Conservation (phyloP, 2,113 vertebrate species). For the Saccopteryx leptura region DNA sequence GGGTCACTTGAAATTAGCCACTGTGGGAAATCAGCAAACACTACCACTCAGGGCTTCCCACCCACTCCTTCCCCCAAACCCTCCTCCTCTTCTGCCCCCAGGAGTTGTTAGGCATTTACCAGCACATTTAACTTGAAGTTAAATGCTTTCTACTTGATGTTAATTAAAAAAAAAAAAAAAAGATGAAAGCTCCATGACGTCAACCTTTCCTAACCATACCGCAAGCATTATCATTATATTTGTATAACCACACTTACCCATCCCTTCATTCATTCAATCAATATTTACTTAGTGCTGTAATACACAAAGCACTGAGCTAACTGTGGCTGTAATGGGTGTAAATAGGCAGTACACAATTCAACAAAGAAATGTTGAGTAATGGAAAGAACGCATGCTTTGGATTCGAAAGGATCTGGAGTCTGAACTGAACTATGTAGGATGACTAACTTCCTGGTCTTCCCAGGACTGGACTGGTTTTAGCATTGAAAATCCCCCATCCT, state of each 20-base stretch:
- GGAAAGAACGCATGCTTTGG: not conserved
- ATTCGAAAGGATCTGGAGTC: not conserved
- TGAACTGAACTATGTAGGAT: not conserved
- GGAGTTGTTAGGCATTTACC: not conserved
- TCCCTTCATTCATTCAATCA: not conserved
- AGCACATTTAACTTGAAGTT: not conserved
- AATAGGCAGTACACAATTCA: not conserved
- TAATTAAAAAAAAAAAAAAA: not conserved
- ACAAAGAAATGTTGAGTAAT: not conserved
- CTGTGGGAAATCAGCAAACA: not conserved
- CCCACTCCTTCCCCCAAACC: not conserved
- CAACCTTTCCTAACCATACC: not conserved
- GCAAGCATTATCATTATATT: not conserved
- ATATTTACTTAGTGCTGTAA: not conserved
- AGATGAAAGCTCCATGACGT: not conserved
- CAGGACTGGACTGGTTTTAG: not conserved
- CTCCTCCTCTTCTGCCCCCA: not conserved
- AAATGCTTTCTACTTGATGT: conserved; percentile 26
- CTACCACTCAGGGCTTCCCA: not conserved
- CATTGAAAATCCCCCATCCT: not conserved
- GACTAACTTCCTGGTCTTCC: not conserved
- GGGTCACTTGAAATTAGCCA: not conserved
- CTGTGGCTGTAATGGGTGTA: not conserved
- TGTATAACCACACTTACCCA: not conserved
- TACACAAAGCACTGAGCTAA: not conserved